Percentiles rank a stretch among this genome's conserved stretches.
phyloP scores from a whole-genome alignment of 2,888 invertebrate genomes.

The Polyommatus iphigenia region DNA sequence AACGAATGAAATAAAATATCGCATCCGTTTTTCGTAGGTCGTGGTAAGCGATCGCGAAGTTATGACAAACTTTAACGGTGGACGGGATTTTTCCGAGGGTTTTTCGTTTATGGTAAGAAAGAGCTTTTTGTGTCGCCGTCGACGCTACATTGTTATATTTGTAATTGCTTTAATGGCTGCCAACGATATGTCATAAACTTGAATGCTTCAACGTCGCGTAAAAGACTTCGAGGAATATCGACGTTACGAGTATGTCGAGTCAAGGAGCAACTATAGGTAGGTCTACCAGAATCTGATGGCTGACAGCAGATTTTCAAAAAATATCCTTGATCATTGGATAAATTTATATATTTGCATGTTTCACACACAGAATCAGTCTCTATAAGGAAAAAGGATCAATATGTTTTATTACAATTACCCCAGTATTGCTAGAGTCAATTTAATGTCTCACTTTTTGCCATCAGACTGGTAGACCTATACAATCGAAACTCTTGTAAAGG shows the following conservation, averaged over 20 bases:
- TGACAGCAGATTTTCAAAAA: no score
- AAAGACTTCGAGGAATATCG: neutral
- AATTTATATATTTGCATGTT: no score
- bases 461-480: no score
- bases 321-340: no score
- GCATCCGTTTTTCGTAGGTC: constrained; percentile 35
- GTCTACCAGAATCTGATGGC: no score
- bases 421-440: no score
- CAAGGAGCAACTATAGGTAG: no score
- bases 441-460: no score
- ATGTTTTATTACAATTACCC: no score
- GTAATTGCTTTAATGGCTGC: constrained; percentile 25
- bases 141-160: constrained; percentile 32
- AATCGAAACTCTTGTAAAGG: no score
- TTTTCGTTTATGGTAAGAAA: constrained; percentile 44
- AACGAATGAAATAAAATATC: constrained; percentile 32
- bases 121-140: constrained; percentile 35
- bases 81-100: constrained; percentile 42
- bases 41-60: constrained; percentile 30
- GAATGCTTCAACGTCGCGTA: neutral
- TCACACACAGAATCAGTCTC: no score
- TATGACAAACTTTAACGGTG: constrained; percentile 43
- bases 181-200: constrained; percentile 7
- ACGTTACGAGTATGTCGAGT: neutral
- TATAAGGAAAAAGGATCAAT: no score